Percentiles rank a stretch among this genome's conserved stretches.
Conservation (phyloP, 2,113 vertebrate genomes). For the Paradoxurus hermaphroditus region DNA sequence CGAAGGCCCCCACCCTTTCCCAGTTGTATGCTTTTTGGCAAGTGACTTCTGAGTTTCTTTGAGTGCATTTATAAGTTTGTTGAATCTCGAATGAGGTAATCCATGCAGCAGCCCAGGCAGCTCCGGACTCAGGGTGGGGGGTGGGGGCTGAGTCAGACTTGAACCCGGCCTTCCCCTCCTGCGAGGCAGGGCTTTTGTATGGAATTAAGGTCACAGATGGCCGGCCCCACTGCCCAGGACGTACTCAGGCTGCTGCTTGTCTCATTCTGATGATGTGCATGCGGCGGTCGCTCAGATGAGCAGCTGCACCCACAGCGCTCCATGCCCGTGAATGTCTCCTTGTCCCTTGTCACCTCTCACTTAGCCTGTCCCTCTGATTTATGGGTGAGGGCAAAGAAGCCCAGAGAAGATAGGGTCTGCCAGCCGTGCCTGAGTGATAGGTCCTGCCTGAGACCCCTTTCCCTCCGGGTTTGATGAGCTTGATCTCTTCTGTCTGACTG, state of each 20-base stretch:
- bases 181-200: background rate
- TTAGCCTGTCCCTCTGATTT: background rate
- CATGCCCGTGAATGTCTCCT: background rate
- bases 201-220: background rate
- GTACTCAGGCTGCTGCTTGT: rapidly evolving
- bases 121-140: background rate
- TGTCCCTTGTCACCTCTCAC: rapidly evolving
- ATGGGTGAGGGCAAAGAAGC: background rate
- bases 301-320: no score
- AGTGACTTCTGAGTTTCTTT: background rate
- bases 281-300: background rate
- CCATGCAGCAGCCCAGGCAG: background rate
- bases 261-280: background rate
- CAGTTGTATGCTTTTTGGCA: conserved; percentile 5
- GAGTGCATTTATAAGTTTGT: background rate
- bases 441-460: background rate
- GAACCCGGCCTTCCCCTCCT: background rate
- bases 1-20: background rate
- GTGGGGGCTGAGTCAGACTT: background rate
- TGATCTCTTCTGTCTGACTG: background rate
- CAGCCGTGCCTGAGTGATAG: background rate
- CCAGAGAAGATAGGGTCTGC: background rate
- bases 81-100: background rate
- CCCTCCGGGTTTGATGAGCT: background rate
- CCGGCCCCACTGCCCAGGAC: rapidly evolving